These are phyloP conservation scores for Prunella strophiata DNA, from an alignment of 2,797 vertebrate species.

Conservation along the genomic window DNA sequence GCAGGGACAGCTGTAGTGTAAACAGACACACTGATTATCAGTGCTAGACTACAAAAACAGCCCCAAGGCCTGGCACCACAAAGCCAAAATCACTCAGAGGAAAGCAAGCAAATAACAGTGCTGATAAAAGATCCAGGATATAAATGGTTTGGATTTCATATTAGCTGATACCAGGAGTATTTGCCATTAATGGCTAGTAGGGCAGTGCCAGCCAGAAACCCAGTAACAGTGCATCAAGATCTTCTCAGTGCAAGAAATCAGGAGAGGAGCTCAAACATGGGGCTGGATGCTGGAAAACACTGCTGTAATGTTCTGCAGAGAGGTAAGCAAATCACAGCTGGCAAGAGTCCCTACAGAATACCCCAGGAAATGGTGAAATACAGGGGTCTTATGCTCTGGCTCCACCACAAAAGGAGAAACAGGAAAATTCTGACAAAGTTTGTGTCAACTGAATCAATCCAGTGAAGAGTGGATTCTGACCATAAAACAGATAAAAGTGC, in stretches of 20 bases:
- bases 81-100: neutral
- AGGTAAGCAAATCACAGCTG: neutral
- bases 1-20: neutral
- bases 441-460: neutral
- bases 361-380: neutral
- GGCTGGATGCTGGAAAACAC: neutral
- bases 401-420: neutral
- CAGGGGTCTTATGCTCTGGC: neutral
- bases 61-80: neutral
- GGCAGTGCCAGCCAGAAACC: neutral
- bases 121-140: neutral
- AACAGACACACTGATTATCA: neutral
- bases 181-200: neutral
- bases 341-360: neutral
- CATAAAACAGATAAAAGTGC: neutral
- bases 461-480: neutral
- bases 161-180: neutral
- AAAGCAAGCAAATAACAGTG: neutral
- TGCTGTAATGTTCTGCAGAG: neutral
- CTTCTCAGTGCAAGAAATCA: neutral
- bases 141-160: neutral
- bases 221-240: neutral
- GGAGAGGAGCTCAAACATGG: neutral
- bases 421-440: neutral
- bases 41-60: neutral